phyloP scores from a whole-genome alignment of 2,888 invertebrate genomes.

The Ophioninae sp. region DNA sequence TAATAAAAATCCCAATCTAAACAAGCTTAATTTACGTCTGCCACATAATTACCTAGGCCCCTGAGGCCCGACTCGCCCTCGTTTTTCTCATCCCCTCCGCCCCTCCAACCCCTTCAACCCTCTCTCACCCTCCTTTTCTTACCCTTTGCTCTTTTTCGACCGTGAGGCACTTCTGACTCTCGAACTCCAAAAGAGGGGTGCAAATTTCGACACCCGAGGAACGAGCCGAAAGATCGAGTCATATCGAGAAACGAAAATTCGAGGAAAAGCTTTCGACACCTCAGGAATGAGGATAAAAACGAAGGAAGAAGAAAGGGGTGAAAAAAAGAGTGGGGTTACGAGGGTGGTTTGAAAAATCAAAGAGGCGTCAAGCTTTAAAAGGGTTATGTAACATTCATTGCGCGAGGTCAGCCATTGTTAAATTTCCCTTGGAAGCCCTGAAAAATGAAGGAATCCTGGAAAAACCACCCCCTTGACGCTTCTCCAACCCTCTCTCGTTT shows the following conservation, averaged over 20 bases:
- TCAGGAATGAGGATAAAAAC: constrained; percentile 25
- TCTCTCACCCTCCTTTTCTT: constrained; percentile 58
- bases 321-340: constrained; percentile 56
- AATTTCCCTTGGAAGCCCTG: constrained; percentile 77
- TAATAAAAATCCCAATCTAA: constrained; percentile 81
- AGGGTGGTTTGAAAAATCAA: constrained; percentile 80
- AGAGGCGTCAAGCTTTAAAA: constrained; percentile 81
- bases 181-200: constrained; percentile 22
- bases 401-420: constrained; percentile 79
- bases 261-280: constrained; percentile 51
- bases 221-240: constrained; percentile 22
- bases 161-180: constrained; percentile 59
- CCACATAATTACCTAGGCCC: constrained; percentile 81
- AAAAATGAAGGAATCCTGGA: constrained; percentile 61
- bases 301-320: constrained; percentile 41
- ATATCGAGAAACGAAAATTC: constrained; percentile 59
- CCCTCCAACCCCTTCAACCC: constrained; percentile 8
- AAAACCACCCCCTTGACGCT: constrained; percentile 57
- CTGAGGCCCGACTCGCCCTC: constrained; percentile 68
- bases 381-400: constrained; percentile 81
- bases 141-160: constrained; percentile 30
- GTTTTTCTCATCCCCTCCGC: constrained; percentile 11
- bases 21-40: constrained; percentile 81
- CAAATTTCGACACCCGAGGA: constrained; percentile 39
- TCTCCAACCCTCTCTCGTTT: constrained; percentile 49